Evolutionary conservation across 2,888 invertebrate species (phyloP).

Genomic region (Pegoplata infirma): DNA sequence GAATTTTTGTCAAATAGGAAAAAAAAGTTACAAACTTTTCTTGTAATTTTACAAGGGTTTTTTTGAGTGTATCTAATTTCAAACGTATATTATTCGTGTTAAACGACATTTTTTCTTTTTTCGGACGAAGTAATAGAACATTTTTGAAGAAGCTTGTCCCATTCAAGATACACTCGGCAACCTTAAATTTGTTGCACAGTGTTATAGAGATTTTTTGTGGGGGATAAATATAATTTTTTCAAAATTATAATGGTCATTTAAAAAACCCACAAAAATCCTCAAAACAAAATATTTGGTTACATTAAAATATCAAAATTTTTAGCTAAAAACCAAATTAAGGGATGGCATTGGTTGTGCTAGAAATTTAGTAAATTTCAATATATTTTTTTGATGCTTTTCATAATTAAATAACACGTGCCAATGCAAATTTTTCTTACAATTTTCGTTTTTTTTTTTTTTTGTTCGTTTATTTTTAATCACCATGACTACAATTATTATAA

Average conservation of each 20-base stretch:
- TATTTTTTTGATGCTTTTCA: slow-evolving; percentile 28
- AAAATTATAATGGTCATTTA: slow-evolving; percentile 28
- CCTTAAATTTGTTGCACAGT: no score
- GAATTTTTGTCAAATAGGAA: no score
- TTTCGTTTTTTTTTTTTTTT: not conserved
- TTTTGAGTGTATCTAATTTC: no score
- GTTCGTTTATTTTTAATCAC: slow-evolving; percentile 44
- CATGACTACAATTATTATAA: slow-evolving; percentile 60
- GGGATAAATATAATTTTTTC: not conserved
- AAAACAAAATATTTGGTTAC: slow-evolving; percentile 26
- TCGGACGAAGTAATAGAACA: no score
- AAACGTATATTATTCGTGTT: no score
- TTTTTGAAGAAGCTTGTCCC: no score
- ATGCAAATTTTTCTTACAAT: slow-evolving; percentile 44
- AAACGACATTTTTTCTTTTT: no score
- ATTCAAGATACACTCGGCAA: no score
- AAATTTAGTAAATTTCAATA: not conserved
- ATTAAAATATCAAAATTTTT: not conserved
- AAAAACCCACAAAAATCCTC: not conserved
- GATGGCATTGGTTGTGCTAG: not conserved
- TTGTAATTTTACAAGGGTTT: no score
- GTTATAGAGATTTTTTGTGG: not conserved
- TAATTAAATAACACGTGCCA: slow-evolving; percentile 58
- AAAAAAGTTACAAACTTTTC: no score
- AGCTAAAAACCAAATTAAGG: not conserved